Conservation (phyloP, 2,797 vertebrate genomes). For the Catostomus latipinnis region DNA sequence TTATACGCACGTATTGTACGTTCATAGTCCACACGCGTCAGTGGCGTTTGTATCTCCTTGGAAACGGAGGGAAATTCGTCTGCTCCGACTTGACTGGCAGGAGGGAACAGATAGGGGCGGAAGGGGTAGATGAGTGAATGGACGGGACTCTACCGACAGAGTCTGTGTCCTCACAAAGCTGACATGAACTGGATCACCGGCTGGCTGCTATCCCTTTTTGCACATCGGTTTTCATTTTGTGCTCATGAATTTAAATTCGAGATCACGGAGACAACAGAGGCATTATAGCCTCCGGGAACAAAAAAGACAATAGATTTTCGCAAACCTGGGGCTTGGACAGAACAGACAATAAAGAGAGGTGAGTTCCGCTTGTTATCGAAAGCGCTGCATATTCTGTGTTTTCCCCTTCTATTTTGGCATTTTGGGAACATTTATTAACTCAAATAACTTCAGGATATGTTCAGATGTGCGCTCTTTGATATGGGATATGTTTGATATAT, state of each 20-base stretch:
- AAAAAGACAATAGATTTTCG: constrained; percentile 55
- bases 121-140: constrained; percentile 64
- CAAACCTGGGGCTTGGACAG: constrained; percentile 57
- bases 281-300: constrained; percentile 51
- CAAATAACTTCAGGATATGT: constrained; percentile 4
- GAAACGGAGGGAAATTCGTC: constrained; percentile 60
- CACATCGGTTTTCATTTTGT: constrained; percentile 18
- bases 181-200: constrained; percentile 11
- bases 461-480: constrained; percentile 12
- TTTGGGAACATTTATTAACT: neutral
- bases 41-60: constrained; percentile 52
- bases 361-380: constrained; percentile 53
- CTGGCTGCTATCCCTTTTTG: neutral
- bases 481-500: neutral
- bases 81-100: constrained; percentile 58
- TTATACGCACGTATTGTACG: neutral
- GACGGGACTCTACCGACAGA: constrained; percentile 60
- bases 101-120: constrained; percentile 53
- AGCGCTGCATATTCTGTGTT: neutral
- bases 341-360: constrained; percentile 70
- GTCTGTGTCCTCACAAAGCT: constrained; percentile 47
- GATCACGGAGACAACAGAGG: constrained; percentile 42
- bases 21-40: constrained; percentile 1
- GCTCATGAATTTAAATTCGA: constrained; percentile 23
- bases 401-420: neutral